Conservation (phyloP, 2,797 vertebrate genomes). For the Neoniphon sammara region DNA sequence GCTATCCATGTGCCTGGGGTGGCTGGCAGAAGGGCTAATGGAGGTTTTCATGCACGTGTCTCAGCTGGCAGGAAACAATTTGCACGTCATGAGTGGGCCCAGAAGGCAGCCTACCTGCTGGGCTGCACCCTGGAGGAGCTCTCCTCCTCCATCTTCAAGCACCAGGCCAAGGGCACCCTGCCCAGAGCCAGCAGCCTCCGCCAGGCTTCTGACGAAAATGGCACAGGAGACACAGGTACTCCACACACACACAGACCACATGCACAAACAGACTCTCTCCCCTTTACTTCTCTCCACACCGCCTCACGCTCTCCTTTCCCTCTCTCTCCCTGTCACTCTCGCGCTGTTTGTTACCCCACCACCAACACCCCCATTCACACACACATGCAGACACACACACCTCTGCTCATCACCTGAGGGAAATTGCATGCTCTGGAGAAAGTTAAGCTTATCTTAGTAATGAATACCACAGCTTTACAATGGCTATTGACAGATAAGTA, state of each 20-base stretch:
- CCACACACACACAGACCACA: constrained; percentile 50
- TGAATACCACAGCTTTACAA: constrained; percentile 77
- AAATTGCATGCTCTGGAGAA: constrained; percentile 72
- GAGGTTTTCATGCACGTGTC: constrained; percentile 75
- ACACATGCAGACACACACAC: constrained; percentile 1
- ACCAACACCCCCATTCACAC: neutral
- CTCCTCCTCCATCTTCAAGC: constrained; percentile 95
- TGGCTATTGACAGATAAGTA: constrained; percentile 77
- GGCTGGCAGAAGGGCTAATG: constrained; percentile 76
- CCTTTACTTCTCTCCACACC: constrained; percentile 41
- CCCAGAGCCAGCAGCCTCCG: constrained; percentile 89
- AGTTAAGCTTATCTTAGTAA: constrained; percentile 81
- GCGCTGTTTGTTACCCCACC: constrained; percentile 16
- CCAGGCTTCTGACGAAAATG: constrained; percentile 87
- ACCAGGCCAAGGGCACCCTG: constrained; percentile 89
- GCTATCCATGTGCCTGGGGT: constrained; percentile 46
- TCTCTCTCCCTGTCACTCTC: constrained; percentile 55
- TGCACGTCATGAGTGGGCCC: constrained; percentile 97
- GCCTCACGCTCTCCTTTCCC: neutral
- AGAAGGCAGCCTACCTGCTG: constrained; percentile 96
- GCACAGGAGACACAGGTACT: constrained; percentile 89
- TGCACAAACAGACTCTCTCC: constrained; percentile 52
- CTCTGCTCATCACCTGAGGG: constrained; percentile 71
- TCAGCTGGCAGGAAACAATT: constrained; percentile 92
- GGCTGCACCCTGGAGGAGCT: constrained; percentile 96